Evolutionary conservation across 1,140 invertebrate species (phyloP).

Genomic region (Zaprionus gabonicus): DNA sequence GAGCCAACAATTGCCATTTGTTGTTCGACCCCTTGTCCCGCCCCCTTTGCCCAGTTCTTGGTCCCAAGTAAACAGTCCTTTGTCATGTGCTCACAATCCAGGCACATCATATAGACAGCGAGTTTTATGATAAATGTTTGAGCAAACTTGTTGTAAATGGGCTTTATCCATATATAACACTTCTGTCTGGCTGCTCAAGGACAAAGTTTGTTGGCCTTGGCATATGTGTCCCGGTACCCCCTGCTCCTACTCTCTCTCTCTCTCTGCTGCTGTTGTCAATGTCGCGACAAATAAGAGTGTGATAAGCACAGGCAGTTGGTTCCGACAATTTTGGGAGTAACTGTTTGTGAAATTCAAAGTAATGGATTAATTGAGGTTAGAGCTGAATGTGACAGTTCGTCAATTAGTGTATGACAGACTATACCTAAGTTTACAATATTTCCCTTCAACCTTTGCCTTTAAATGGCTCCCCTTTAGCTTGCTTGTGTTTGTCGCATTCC

Average conservation of each 20-base stretch:
- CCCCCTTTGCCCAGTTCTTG: background rate
- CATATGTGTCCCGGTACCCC: constrained; percentile 33
- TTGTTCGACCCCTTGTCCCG: background rate
- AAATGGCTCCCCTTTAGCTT: background rate
- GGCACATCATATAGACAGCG: constrained; percentile 24
- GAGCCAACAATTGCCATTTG: constrained; percentile 75
- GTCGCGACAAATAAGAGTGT: constrained; percentile 61
- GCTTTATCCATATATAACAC: constrained; percentile 42
- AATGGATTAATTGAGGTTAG: constrained; percentile 4
- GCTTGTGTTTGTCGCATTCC: background rate
- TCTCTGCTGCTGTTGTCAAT: constrained; percentile 24
- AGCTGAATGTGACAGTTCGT: background rate
- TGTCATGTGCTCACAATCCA: constrained; percentile 6
- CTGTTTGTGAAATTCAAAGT: background rate
- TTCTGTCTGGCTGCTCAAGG: constrained; percentile 59
- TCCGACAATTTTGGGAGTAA: constrained; percentile 21
- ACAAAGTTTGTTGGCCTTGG: constrained; percentile 74
- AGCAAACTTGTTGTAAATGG: constrained; percentile 61
- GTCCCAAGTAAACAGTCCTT: background rate
- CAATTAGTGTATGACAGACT: background rate
- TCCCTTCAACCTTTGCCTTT: background rate
- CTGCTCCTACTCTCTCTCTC: too few relatives aligned
- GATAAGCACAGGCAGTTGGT: constrained; percentile 34
- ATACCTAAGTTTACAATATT: background rate
- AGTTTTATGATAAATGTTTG: constrained; percentile 70